phyloP scores from a whole-genome alignment of 2,888 invertebrate species.

The Patella depressa region DNA sequence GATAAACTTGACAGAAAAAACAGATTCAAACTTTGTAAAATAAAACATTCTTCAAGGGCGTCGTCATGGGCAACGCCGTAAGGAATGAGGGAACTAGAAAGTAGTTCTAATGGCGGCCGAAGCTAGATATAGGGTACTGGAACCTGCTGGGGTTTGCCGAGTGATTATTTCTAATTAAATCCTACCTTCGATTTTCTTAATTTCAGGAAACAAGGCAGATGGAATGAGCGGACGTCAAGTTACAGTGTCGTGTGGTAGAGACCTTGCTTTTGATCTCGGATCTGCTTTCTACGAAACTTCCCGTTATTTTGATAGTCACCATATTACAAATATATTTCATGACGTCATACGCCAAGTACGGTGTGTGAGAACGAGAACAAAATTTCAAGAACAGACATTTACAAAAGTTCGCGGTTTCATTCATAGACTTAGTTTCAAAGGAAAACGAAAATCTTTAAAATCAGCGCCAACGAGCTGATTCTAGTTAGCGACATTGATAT shows the following conservation, averaged over 20 bases:
- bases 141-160: too few relatives aligned
- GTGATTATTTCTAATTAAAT: background rate
- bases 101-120: too few relatives aligned
- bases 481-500: background rate
- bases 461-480: conserved; percentile 23
- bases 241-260: conserved; percentile 27
- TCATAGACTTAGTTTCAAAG: conserved; percentile 25
- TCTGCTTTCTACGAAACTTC: conserved; percentile 38
- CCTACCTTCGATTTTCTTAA: background rate
- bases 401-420: conserved; percentile 27
- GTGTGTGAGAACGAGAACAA: conserved; percentile 24
- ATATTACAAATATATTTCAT: conserved; percentile 32
- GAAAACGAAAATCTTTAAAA: conserved; percentile 17
- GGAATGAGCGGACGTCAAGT: conserved; percentile 18
- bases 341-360: conserved; percentile 39
- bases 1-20: too few relatives aligned
- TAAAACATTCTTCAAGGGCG: too few relatives aligned
- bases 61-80: too few relatives aligned
- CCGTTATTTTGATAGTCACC: conserved; percentile 22
- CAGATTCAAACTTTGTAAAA: too few relatives aligned
- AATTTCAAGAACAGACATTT: conserved; percentile 20
- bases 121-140: too few relatives aligned
- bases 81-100: too few relatives aligned
- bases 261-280: conserved; percentile 33
- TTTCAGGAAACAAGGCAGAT: conserved; percentile 32